Evolutionary conservation across 2,888 invertebrate genomes (phyloP).

Genomic region (Drosophila fulvimacula): DNA sequence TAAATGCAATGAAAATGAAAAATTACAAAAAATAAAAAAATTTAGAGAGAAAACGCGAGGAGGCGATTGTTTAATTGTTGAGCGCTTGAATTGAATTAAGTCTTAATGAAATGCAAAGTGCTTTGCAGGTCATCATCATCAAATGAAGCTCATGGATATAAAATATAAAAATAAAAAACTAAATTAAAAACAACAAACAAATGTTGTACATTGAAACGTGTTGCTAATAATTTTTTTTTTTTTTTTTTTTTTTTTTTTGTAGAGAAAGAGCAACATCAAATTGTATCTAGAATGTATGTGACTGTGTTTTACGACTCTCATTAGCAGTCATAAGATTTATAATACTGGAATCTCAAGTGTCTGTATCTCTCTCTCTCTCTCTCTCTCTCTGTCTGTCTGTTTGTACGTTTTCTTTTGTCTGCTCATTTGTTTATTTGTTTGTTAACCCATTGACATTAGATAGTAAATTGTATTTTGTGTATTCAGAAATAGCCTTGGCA

Average conservation of each 20-base stretch:
- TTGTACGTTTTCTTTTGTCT: constrained; percentile 45
- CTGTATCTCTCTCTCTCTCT: neutral
- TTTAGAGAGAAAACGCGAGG: neutral
- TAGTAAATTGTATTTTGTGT: constrained; percentile 36
- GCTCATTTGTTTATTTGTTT: constrained; percentile 40
- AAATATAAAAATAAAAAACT: constrained; percentile 20
- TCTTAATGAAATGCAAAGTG: constrained; percentile 60
- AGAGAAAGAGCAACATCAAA: constrained; percentile 15
- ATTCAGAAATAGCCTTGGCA: constrained; percentile 44
- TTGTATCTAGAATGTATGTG: constrained; percentile 28
- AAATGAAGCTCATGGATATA: constrained; percentile 35
- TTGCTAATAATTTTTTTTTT: constrained; percentile 54
- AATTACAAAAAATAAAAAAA: neutral
- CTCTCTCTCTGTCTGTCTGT: neutral
- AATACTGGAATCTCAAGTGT: constrained; percentile 42
- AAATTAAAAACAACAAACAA: neutral
- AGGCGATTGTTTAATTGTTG: constrained; percentile 21
- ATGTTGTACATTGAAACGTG: constrained; percentile 38
- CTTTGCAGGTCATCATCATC: constrained; percentile 30
- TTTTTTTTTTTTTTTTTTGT: too few relatives aligned
- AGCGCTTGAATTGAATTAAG: constrained; percentile 31
- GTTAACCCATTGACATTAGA: constrained; percentile 61
- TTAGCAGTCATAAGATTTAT: constrained; percentile 63
- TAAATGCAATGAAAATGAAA: constrained; percentile 24
- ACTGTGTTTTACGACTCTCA: constrained; percentile 54